Conservation (phyloP, 1,140 invertebrate genomes). For the Zaprionus ornatus region DNA sequence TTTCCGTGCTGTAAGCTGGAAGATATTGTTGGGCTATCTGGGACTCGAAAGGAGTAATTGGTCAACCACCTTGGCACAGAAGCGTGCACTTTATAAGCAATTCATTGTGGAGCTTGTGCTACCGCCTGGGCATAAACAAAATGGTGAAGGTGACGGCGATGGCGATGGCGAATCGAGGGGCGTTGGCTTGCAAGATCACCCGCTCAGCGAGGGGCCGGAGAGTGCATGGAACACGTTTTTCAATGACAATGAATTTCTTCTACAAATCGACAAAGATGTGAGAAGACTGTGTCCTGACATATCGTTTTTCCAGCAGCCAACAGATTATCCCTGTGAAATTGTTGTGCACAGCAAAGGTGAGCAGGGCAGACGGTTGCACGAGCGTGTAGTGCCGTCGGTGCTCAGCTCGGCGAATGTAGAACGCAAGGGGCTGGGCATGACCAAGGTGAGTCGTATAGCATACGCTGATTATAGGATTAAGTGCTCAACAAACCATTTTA, state of each 20-base stretch:
- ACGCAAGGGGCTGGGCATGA: constrained; percentile 93
- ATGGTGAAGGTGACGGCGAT: constrained; percentile 84
- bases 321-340: constrained; percentile 92
- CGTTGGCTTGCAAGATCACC: constrained; percentile 89
- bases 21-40: constrained; percentile 92
- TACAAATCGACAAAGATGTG: constrained; percentile 99
- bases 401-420: constrained; percentile 95
- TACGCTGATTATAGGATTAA: background rate
- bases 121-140: constrained; percentile 88
- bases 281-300: constrained; percentile 97
- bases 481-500: constrained; percentile 28
- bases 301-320: constrained; percentile 96
- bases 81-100: constrained; percentile 91
- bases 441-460: constrained; percentile 87
- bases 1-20: constrained; percentile 91
- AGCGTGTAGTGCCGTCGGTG: constrained; percentile 93
- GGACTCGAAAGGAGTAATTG: constrained; percentile 88
- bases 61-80: constrained; percentile 87
- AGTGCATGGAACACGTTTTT: constrained; percentile 97
- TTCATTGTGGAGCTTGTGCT: constrained; percentile 95
- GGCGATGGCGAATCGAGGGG: constrained; percentile 53
- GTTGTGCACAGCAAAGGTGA: constrained; percentile 90
- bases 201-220: constrained; percentile 96
- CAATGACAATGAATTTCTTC: constrained; percentile 95
- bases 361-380: constrained; percentile 89